These are phyloP conservation scores for Sylvicola cinctus DNA, from an alignment of 2,888 invertebrate species.

Conservation along the genomic window DNA sequence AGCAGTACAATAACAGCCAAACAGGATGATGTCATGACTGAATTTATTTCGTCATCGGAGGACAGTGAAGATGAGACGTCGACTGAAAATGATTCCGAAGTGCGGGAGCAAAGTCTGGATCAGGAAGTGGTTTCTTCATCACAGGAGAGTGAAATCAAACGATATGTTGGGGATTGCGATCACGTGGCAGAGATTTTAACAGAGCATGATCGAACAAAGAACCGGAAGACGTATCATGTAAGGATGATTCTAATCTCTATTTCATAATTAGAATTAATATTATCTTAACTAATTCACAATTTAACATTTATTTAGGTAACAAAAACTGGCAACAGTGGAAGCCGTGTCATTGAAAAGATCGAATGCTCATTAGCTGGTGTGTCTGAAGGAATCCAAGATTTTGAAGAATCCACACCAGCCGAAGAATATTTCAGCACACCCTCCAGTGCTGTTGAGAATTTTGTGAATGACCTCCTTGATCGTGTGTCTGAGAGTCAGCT, in stretches of 20 bases:
- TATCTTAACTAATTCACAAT: background rate
- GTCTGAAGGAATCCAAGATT: constrained; percentile 15
- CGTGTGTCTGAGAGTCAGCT: constrained; percentile 22
- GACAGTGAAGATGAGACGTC: constrained; percentile 19
- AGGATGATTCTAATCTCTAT: constrained; percentile 16
- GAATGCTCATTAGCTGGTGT: constrained; percentile 10
- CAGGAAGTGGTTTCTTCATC: constrained; percentile 12
- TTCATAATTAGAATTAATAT: background rate
- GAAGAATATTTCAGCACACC: constrained; percentile 40
- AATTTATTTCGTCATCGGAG: constrained; percentile 13
- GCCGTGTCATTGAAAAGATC: constrained; percentile 10
- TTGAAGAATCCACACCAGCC: constrained; percentile 37
- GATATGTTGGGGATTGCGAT: constrained; percentile 23
- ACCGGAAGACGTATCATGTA: constrained; percentile 22
- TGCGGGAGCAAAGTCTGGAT: constrained; percentile 21
- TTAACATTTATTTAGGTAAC: constrained; percentile 3
- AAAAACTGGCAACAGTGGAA: constrained; percentile 8
- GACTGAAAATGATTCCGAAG: constrained; percentile 22
- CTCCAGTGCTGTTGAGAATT: constrained; percentile 29
- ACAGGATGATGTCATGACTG: constrained; percentile 2
- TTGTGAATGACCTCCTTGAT: constrained; percentile 35
- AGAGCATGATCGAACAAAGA: constrained; percentile 23
- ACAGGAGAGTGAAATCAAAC: constrained; percentile 14
- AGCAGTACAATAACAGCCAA: constrained; percentile 11
- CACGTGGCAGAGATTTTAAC: constrained; percentile 20